phyloP scores from a whole-genome alignment of 2,797 vertebrate genomes.

The Danio choprae region DNA sequence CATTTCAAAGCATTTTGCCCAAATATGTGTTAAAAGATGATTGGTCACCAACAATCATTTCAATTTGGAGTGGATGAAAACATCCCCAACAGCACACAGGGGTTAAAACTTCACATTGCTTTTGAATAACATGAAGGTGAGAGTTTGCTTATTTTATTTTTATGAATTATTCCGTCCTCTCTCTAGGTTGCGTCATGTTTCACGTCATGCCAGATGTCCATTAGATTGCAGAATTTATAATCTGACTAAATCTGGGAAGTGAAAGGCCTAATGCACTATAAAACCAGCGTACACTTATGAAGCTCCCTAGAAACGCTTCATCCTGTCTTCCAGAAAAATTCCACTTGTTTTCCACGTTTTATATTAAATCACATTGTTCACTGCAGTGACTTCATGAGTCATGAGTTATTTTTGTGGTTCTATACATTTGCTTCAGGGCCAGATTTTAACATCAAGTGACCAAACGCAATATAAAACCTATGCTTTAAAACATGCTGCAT shows the following conservation, averaged over 20 bases:
- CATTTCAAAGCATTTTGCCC: too few species aligned
- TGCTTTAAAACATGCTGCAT: too few species aligned
- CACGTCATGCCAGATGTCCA: background rate
- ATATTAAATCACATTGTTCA: background rate
- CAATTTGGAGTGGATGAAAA: too few species aligned
- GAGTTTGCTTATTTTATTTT: too few species aligned
- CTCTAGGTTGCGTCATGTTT: background rate
- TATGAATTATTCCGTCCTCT: background rate
- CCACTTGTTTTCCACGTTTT: background rate
- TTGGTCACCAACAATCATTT: too few species aligned
- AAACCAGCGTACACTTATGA: background rate
- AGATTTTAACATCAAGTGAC: background rate
- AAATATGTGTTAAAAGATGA: too few species aligned
- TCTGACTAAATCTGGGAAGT: slow-evolving; percentile 1
- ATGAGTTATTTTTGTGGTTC: background rate
- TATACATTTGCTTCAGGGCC: background rate
- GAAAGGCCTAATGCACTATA: slow-evolving; percentile 6
- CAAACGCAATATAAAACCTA: background rate
- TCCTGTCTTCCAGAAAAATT: background rate
- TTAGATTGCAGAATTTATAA: slow-evolving; percentile 11
- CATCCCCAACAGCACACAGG: too few species aligned
- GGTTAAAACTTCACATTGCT: too few species aligned
- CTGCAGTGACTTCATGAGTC: background rate
- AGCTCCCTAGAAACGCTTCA: too few species aligned
- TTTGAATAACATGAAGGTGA: too few species aligned